Evolutionary conservation across 92 coral and sea anemone species (phyloP).

Genomic region (Zoanthus sansibaricus): DNA sequence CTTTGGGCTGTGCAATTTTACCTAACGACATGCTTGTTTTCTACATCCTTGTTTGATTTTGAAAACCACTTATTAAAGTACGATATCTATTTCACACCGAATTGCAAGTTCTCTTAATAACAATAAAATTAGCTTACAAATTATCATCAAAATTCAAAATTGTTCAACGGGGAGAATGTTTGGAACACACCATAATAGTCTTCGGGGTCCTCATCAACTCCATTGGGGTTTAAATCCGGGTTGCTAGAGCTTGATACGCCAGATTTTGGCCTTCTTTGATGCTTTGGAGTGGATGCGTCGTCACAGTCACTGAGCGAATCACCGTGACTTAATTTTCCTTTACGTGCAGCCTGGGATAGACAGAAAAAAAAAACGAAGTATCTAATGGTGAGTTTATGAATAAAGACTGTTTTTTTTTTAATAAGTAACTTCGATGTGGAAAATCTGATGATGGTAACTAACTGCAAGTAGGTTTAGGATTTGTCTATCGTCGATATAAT

Average conservation of each 20-base stretch:
- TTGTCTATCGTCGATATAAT: too few species aligned
- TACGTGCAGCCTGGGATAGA: slow-evolving; percentile 40
- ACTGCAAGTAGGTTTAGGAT: too few species aligned
- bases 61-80: too few species aligned
- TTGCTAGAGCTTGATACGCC: slow-evolving; percentile 41
- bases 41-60: too few species aligned
- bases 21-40: too few species aligned
- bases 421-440: too few species aligned
- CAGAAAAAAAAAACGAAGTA: neutral
- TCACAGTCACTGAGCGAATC: slow-evolving; percentile 85
- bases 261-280: slow-evolving; percentile 57
- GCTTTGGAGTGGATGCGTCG: slow-evolving; percentile 79
- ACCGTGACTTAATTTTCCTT: slow-evolving; percentile 67
- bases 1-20: too few species aligned
- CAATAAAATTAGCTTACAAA: too few species aligned
- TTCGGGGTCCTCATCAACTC: slow-evolving; percentile 38
- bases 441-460: too few species aligned
- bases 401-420: neutral
- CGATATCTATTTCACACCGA: too few species aligned
- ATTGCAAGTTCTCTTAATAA: too few species aligned
- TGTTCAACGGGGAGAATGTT: neutral
- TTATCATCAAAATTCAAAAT: neutral
- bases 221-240: slow-evolving; percentile 54
- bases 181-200: slow-evolving; percentile 34
- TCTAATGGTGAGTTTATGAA: neutral